Conservation (phyloP, 92 coral and sea anemone species). For the Zoanthus sociatus region DNA sequence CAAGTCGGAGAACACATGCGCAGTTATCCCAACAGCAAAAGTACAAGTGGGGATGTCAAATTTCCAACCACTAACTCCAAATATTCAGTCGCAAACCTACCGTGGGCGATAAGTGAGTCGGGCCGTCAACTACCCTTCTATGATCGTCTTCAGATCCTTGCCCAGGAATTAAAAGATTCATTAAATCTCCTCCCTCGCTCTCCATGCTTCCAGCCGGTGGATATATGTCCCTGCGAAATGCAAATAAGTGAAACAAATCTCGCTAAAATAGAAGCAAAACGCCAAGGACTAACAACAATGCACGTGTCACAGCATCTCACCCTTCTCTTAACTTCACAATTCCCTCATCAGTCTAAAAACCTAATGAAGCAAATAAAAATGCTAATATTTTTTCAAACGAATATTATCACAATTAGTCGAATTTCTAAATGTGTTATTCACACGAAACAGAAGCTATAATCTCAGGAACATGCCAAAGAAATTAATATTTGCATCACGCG, state of each 20-base stretch:
- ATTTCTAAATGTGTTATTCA: conserved; percentile 21
- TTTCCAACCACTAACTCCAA: conserved; percentile 1
- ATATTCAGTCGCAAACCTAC: not conserved
- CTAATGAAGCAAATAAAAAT: not conserved
- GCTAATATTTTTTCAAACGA: not conserved
- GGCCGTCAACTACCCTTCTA: conserved; percentile 33
- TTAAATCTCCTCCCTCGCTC: conserved; percentile 47
- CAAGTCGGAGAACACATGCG: conserved; percentile 26
- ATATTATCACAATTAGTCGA: not conserved
- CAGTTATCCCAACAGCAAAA: conserved; percentile 28
- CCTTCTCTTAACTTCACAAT: not conserved
- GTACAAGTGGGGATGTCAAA: conserved; percentile 40
- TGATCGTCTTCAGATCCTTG: conserved; percentile 41
- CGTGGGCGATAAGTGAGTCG: conserved; percentile 38
- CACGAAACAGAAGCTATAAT: conserved; percentile 32
- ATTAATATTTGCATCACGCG: conserved; percentile 41
- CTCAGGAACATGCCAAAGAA: conserved; percentile 37
- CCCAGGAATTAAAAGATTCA: conserved; percentile 45
- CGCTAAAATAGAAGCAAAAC: conserved; percentile 12
- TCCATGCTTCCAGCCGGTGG: conserved; percentile 34
- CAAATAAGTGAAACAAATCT: conserved; percentile 16
- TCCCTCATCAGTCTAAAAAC: not conserved
- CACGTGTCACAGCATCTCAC: conserved; percentile 40
- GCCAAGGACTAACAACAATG: conserved; percentile 30
- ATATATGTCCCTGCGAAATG: conserved; percentile 1